Evolutionary conservation across 2,113 vertebrate species (phyloP).

Genomic region (Megaceryle maxima): DNA sequence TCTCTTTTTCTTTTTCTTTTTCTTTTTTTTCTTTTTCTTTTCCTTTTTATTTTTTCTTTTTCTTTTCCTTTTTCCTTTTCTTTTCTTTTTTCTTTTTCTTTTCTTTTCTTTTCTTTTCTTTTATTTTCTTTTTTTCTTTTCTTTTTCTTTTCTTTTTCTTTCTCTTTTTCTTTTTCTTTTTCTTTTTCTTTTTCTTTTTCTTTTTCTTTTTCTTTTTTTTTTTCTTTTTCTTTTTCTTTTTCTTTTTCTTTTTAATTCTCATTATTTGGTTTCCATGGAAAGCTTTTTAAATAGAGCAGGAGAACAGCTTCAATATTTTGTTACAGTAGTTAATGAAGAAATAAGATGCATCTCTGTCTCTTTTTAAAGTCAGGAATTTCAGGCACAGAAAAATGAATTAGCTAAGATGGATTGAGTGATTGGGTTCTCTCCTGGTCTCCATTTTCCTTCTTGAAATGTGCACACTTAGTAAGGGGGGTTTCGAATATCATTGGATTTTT

Average conservation of each 20-base stretch:
- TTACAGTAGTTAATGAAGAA: not conserved
- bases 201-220: not conserved
- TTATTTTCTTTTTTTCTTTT: not conserved
- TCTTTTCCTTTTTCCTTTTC: not conserved
- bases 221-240: not conserved
- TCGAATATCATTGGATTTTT: not conserved
- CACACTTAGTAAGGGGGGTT: not conserved
- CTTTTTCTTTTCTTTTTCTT: not conserved
- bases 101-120: not conserved
- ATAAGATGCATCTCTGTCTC: not conserved
- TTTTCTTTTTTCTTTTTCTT: too few species aligned
- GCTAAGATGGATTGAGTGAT: not conserved
- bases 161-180: too few species aligned
- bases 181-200: too few species aligned
- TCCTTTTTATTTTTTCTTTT: not conserved
- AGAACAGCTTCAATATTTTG: conserved; percentile 23
- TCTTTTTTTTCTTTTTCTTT: not conserved
- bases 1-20: not conserved
- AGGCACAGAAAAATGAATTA: not conserved
- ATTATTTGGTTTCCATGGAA: conserved; percentile 74
- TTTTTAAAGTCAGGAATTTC: not conserved
- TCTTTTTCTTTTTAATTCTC: not conserved
- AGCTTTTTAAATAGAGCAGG: conserved; percentile 44
- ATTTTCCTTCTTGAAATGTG: not conserved
- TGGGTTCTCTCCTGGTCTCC: not conserved